phyloP scores from a whole-genome alignment of 2,797 vertebrate genomes.

The Notamacropus eugenii region DNA sequence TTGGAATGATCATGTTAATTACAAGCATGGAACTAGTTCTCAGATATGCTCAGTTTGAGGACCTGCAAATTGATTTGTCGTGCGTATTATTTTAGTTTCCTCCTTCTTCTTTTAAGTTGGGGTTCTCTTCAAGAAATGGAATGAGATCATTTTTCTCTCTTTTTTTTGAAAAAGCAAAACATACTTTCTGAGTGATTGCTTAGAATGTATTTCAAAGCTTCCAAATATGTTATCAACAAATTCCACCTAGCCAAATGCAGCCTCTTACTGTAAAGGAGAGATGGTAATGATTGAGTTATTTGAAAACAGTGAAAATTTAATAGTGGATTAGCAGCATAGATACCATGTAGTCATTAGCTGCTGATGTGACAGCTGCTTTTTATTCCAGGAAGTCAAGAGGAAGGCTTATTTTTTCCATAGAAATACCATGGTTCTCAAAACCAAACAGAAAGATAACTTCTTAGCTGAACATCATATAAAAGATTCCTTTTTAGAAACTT shows the following conservation, averaged over 20 bases:
- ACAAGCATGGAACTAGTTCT: neutral
- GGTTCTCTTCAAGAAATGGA: slow-evolving; percentile 44
- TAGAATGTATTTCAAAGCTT: neutral
- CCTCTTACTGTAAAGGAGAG: slow-evolving; percentile 59
- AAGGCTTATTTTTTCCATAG: slow-evolving; percentile 70
- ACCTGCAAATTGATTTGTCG: slow-evolving; percentile 32
- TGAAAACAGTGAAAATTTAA: slow-evolving; percentile 70
- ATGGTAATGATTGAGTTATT: slow-evolving; percentile 74
- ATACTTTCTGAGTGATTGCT: slow-evolving; percentile 43
- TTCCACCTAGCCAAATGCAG: slow-evolving; percentile 52
- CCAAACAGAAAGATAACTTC: slow-evolving; percentile 52
- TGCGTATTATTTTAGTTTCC: slow-evolving; percentile 69
- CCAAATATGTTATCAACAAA: slow-evolving; percentile 63
- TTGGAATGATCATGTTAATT: slow-evolving; percentile 5
- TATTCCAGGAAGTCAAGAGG: slow-evolving; percentile 71
- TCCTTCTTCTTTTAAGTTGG: neutral
- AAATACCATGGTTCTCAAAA: slow-evolving; percentile 65
- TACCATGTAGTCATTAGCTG: slow-evolving; percentile 65
- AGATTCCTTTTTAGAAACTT: slow-evolving; percentile 62
- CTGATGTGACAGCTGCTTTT: slow-evolving; percentile 76
- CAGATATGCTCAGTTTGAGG: slow-evolving; percentile 25
- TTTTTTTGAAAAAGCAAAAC: slow-evolving; percentile 20
- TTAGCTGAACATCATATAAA: slow-evolving; percentile 51
- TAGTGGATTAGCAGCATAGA: slow-evolving; percentile 71
- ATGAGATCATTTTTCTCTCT: neutral